Evolutionary conservation across 2,888 invertebrate genomes (phyloP).

Genomic region (Acrobasis repandana): DNA sequence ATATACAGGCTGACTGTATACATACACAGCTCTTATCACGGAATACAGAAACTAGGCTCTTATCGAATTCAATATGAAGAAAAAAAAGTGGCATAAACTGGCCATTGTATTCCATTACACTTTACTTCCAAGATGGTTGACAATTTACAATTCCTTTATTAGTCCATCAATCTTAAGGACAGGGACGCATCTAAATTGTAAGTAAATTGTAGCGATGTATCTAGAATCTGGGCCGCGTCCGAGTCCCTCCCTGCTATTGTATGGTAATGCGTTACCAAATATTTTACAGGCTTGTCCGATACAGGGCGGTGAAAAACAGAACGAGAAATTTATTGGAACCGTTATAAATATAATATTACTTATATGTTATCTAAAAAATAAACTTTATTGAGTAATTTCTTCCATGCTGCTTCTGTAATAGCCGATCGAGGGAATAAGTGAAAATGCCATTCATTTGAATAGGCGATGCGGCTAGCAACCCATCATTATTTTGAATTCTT

Average conservation of each 20-base stretch:
- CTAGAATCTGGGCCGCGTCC: slow-evolving; percentile 16
- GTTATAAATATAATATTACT: not conserved
- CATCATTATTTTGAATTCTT: no score
- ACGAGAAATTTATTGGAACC: not conserved
- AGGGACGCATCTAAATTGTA: slow-evolving; percentile 19
- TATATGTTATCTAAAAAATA: not conserved
- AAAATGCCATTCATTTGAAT: no score
- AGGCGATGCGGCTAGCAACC: no score
- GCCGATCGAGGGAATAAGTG: no score
- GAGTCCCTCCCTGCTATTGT: slow-evolving; percentile 18
- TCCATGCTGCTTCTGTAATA: no score
- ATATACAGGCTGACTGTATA: no score
- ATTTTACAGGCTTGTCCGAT: slow-evolving; percentile 13
- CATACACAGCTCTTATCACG: no score
- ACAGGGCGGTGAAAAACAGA: slow-evolving; percentile 2
- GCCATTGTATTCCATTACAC: slow-evolving; percentile 15
- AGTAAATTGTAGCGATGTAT: slow-evolving; percentile 17
- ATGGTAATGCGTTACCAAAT: slow-evolving; percentile 13
- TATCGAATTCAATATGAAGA: not conserved
- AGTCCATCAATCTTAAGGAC: slow-evolving; percentile 14
- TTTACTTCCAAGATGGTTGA: slow-evolving; percentile 3
- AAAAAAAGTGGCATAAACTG: not conserved
- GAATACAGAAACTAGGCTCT: no score
- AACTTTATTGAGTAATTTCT: no score
- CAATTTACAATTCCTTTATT: slow-evolving; percentile 15